Evolutionary conservation across 2,888 invertebrate species (phyloP), one percentile per base, ranked within the genome.

Genomic region (Acronicta leporina): DNA sequence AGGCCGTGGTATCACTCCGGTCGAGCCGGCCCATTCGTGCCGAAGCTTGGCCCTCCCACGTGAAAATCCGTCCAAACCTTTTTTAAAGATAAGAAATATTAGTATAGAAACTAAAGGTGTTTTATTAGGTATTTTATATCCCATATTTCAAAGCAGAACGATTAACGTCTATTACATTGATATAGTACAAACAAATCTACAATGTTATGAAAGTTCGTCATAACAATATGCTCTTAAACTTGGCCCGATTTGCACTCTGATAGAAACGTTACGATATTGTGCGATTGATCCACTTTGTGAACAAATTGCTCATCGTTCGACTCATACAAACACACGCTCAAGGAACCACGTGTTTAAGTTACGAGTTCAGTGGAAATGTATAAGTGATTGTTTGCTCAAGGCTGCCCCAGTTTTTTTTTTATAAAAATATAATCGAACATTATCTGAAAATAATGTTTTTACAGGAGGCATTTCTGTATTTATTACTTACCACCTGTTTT

Each of bases 361-460:
- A 70, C 50, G 64, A 68, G 63, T 73, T 70, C 59, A 60, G 63
- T 70, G 61, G 71, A 79, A 75, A 78, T 68, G 63, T 68, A 70
- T 65, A 70, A 66, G 65, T 66, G 76, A 77, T 79, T 75, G 79
- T 75, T 79, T 68, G 68, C 67, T 65, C 60, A 79, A 75, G 73
- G 79, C 63, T 77, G 79, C 64, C 79, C 77, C 47, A 73, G 66
- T 70, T 77, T 79, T 70, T 79, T 70, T 63, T 75, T 65, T 63
- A 64, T 69, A 73, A 78, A 70, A 75, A 73, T 77, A 73, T 75
- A 66, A 75, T 79, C 41, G 38, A 61, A 58, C 62, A 70, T 75
- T 75, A 75, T 68, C 68, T 61, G 68, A 65, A 69, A 75, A 77
- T 73, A 75, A 74, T 68, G 66, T 73, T 68, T 67, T 73, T 62